Evolutionary conservation across 1,140 invertebrate species (phyloP), one percentile per base, ranked within the genome.

Genomic region (Eurosta solidaginis): DNA sequence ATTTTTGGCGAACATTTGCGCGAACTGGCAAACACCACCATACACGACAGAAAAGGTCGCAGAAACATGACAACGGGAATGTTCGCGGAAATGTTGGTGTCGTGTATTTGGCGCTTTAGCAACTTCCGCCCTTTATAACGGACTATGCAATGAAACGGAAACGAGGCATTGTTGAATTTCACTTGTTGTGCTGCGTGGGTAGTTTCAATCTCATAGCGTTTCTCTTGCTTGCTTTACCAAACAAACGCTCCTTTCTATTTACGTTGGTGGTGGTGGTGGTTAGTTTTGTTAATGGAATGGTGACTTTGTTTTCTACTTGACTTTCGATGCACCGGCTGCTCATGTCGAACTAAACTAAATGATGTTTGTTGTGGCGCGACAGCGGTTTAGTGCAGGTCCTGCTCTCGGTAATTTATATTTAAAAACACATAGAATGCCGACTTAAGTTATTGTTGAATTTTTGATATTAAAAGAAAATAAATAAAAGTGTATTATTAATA

Each of bases 351-450:
- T 42, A 40, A 7, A 68, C 6, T 9, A 29, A 68, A n/a, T 10
- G 5, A 9, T 68, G 14, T 68, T 68, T 68, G 59, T 68, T 40
- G 33, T 40, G 22, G 22, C 33, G 59, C 59, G 59, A 33, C 59
- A n/a, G 59, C 27, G 59, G 33, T 68, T 68, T 36, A 68, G 33
- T 68, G 59, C 59, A 68, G 59, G n/a, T 68, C 20, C n/a, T 42
- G 17, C 5, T 40, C 14, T 40, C 59, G n/a, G 29, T 12, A 5
- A 12, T 59, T 27, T 10, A 33, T 33, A 59, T n/a, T n/a, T n/a
- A n/a, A n/a, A n/a, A n/a, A 36, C 6, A 17, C 33, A 33, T 22
- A 33, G 5, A 22, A 4, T 36, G 25, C 54, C 27, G 54, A 25
- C 12, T 27, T n/a, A 59, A 33, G 27, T 68, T 33, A 17, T 14